Percentiles rank a stretch among this genome's conserved stretches.
Conservation (phyloP, 92 coral and sea anemone genomes). For the Zoanthus sansibaricus region DNA sequence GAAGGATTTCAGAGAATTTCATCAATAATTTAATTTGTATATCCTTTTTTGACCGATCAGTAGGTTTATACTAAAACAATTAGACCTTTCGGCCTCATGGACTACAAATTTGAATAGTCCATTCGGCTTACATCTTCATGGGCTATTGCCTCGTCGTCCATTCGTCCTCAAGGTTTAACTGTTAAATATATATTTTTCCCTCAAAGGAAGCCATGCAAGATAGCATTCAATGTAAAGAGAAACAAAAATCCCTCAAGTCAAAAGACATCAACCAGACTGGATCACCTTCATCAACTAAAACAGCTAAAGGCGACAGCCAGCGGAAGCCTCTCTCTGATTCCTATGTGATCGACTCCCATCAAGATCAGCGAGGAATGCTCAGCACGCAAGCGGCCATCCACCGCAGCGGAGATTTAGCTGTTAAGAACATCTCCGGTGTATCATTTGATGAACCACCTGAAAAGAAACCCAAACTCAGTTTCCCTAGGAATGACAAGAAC, state of each 20-base stretch:
- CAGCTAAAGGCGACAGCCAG: neutral
- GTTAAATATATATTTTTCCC: neutral
- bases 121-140: no score
- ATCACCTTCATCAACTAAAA: neutral
- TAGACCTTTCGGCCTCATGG: no score
- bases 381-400: neutral
- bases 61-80: no score
- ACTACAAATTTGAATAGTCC: no score
- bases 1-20: no score
- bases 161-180: no score
- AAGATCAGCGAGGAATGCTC: neutral
- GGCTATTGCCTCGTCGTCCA: no score
- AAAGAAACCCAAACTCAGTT: constrained; percentile 66
- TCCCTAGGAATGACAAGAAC: constrained; percentile 51
- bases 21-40: no score
- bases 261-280: constrained; percentile 8
- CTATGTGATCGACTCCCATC: neutral
- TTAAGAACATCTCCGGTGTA: constrained; percentile 34
- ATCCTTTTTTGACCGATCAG: no score
- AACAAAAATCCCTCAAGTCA: neutral
- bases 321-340: neutral
- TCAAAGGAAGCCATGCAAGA: constrained; percentile 8
- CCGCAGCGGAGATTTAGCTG: constrained; percentile 19
- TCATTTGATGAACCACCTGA: constrained; percentile 77
- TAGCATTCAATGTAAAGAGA: neutral